Percentiles rank a stretch among this genome's conserved stretches.
phyloP scores from a whole-genome alignment of 2,888 invertebrate genomes.

The Aplocera efformata region DNA sequence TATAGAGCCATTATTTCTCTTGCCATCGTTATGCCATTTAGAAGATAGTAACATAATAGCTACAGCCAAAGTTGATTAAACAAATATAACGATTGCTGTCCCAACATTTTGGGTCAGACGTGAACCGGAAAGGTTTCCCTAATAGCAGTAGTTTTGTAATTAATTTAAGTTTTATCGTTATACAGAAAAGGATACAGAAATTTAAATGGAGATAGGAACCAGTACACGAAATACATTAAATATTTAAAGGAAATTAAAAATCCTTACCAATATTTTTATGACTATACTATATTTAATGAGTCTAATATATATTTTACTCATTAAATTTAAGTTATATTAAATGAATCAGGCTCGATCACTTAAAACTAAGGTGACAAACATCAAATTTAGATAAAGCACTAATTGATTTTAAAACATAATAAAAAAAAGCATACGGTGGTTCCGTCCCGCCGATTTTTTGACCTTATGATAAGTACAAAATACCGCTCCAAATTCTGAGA shows the following conservation, averaged over 20 bases:
- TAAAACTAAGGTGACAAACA: conserved; percentile 19
- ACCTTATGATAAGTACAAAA: too few species aligned
- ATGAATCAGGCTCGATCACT: conserved; percentile 13
- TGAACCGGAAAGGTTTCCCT: conserved; percentile 40
- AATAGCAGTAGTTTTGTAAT: conserved; percentile 65
- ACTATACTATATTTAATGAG: too few species aligned
- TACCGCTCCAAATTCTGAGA: conserved; percentile 21
- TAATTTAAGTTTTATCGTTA: conserved; percentile 57
- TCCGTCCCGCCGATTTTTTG: too few species aligned
- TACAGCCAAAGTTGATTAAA: conserved; percentile 23
- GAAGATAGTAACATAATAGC: too few species aligned
- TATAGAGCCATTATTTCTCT: too few species aligned
- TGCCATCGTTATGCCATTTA: too few species aligned
- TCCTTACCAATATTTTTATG: not conserved
- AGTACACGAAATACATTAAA: too few species aligned
- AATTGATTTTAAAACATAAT: too few species aligned
- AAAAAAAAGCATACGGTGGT: too few species aligned
- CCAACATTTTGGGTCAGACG: conserved; percentile 39
- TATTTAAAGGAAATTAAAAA: conserved; percentile 29
- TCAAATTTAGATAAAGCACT: conserved; percentile 21
- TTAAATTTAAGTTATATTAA: conserved; percentile 6
- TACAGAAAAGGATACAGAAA: conserved; percentile 58
- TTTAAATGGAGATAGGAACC: too few species aligned
- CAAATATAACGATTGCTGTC: conserved; percentile 36
- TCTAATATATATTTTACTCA: conserved; percentile 1